phyloP scores from a whole-genome alignment of 2,113 vertebrate genomes.

The Varanus komodoensis region DNA sequence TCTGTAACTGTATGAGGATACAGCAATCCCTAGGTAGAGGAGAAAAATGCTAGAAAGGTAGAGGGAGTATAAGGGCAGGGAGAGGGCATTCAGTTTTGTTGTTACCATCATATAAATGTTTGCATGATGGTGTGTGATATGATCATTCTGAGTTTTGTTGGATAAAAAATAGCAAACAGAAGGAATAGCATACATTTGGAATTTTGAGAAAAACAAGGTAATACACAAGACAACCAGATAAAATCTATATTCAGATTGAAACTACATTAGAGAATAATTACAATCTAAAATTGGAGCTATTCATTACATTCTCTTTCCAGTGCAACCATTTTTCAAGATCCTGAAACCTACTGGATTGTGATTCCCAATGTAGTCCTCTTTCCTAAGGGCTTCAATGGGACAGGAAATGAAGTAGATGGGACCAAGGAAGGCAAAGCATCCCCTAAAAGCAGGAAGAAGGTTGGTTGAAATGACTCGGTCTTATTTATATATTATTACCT shows the following conservation, averaged over 20 bases:
- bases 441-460: conserved; percentile 33
- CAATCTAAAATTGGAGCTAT: background rate
- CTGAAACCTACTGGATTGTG: conserved; percentile 25
- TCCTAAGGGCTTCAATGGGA: background rate
- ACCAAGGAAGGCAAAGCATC: background rate
- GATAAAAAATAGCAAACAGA: background rate
- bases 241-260: background rate
- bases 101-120: background rate
- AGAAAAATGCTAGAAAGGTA: background rate
- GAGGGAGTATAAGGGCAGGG: background rate
- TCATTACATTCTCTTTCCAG: conserved; percentile 15
- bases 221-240: background rate
- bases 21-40: background rate
- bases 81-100: background rate
- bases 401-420: background rate
- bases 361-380: background rate
- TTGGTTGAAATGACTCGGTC: conserved; percentile 16
- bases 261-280: background rate
- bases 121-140: background rate
- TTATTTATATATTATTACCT: background rate
- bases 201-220: background rate
- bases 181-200: background rate
- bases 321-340: conserved; percentile 29
- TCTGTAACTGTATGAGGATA: background rate
- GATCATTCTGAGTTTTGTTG: background rate